Evolutionary conservation across 2,888 invertebrate genomes (phyloP), one percentile per base, ranked within the genome.

Genomic region (Leptogaster cylindrica): DNA sequence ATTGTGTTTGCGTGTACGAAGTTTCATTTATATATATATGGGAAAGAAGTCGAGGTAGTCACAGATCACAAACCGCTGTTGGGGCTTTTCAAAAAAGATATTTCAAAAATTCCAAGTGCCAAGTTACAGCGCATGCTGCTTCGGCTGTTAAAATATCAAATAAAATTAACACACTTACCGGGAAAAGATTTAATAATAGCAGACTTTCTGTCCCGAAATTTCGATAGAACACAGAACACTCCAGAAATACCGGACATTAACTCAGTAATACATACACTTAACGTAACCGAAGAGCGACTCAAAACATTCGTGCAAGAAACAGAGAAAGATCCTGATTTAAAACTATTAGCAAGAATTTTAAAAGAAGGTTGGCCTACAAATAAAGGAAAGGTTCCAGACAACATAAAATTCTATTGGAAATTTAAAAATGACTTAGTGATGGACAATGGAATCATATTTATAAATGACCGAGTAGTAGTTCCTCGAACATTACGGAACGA

Each of bases 1-100:
- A 68, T 73, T 20, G 69, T 72, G 2, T 73, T 71, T 28, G 68
- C 69, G 2, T 72, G 72, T 66, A 20, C 66, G 27, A 72, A 72
- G 61, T 73, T 72, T 46, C 72, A 73, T 44, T 36, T 50, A 3
- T 72, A 66, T 16, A 71, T 73, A 14, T 74, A 73, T 44, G 74
- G 73, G 0, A 6, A 41, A n/a, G 67, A 28, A 12, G 50, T 69
- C 6, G 63, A 67, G 25, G 50, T 71, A 2, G 7, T 55, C 1
- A 67, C 69, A 4, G 70, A 70, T 46, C 70, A 72, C 31, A 72
- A 71, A 36, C 70, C 70, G 65, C 55, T 63, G 16, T 2, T 52
- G 16, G 44, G 46, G 2, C 12, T 68, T 1, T 70, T 70, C 68
- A 65, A 46, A 41, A 70, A 71, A 50, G 68, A 70, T 28, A 67